These are phyloP conservation scores for Petrolisthes manimaculis DNA, from an alignment of 2,888 invertebrate genomes.

Conservation along the genomic window DNA sequence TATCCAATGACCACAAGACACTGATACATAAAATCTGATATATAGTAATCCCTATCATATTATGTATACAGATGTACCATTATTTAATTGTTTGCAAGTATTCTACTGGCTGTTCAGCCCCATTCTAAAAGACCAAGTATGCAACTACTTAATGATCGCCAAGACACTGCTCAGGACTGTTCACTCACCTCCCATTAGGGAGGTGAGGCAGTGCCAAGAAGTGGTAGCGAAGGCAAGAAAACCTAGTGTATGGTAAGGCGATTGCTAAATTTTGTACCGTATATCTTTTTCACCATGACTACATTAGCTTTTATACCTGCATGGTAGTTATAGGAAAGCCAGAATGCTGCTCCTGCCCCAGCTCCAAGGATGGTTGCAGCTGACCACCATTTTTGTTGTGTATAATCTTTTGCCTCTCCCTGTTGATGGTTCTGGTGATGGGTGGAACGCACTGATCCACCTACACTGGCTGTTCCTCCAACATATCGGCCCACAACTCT, in stretches of 20 bases:
- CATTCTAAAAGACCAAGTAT: too few relatives aligned
- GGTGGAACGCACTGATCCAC: not conserved
- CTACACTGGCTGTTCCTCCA: not conserved
- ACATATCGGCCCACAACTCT: not conserved
- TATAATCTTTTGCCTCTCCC: not conserved
- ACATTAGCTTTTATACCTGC: constrained; percentile 10
- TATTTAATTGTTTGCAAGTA: too few relatives aligned
- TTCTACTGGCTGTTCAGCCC: too few relatives aligned
- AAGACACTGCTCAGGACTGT: not conserved
- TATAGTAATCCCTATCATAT: too few relatives aligned
- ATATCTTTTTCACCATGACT: not conserved
- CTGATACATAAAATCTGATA: too few relatives aligned
- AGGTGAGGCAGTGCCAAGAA: not conserved
- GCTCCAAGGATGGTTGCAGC: constrained; percentile 25
- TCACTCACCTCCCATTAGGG: not conserved
- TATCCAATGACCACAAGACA: too few relatives aligned
- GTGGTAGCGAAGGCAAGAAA: not conserved
- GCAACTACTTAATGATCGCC: not conserved
- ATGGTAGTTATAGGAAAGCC: constrained; percentile 29
- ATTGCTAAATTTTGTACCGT: not conserved
- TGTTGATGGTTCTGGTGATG: not conserved
- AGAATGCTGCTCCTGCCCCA: constrained; percentile 45
- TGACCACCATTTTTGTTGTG: not conserved
- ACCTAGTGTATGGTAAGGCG: not conserved
- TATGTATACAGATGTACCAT: too few relatives aligned